Base-by-base conservation (phyloP, 2,888 invertebrate genomes). In the Xanthorhoe designata region DNA sequence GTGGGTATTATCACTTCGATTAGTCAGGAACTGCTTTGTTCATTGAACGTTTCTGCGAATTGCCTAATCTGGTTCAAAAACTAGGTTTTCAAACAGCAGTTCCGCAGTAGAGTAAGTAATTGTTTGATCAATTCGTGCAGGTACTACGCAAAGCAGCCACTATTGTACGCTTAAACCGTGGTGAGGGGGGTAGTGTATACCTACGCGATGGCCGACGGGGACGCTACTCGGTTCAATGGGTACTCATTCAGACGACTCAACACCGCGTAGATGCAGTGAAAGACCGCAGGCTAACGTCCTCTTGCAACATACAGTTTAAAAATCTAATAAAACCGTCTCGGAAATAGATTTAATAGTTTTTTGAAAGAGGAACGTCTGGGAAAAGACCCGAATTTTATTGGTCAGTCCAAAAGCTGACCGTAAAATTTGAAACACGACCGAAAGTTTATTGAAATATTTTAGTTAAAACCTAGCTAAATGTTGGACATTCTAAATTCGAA, bases 191-290 rank as follows among this genome's bases (percentile, higher is more conserved):
- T 77, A 77, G 79, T n/a, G n/a, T n/a, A 73, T 42, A 13, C 38
- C 38, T 13, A 42, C 81, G 81, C 54, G 62, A 51, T 57, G 53
- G 58, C 60, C 65, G 84, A 79, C 49, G 60, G 78, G 78, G 32
- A 10, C 79, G 79, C 77, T 78, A 68, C 73, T 80, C 90, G 87
- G 88, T 88, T 90, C 91, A 90, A 75, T 88, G 91, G 79, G 82
- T 87, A 83, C 89, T 83, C 85, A 88, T 80, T 83, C 84, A 82
- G 78, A 79, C 82, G 88, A 71, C 78, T 74, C 78, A 74, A 75
- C 75, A 77, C 76, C 74, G 77, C 78, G 82, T 84, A 81, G 85
- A 81, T 82, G 87, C 83, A 80, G 77, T 79, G 78, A 83, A 85
- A 80, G 81, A 81, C 78, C 74, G 75, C 78, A 53, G 74, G 19